A percentile compares a stretch with the other conserved stretches of the same genome.
Evolutionary conservation across 1,140 invertebrate genomes (phyloP).

Genomic region (Drosophila bipectinata): DNA sequence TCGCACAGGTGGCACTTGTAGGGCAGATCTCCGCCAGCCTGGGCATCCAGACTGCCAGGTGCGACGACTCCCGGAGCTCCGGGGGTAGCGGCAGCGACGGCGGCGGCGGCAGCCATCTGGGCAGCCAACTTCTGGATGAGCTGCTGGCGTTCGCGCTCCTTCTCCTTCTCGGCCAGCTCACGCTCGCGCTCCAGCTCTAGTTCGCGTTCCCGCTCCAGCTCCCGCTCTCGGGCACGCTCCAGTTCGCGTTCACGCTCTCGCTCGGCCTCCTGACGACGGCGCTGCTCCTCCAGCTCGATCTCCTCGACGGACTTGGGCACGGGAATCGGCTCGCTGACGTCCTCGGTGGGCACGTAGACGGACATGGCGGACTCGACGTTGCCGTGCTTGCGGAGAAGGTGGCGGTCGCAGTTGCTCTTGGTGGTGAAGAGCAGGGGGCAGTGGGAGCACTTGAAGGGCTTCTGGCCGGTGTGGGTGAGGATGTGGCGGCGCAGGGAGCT

Average conservation of each 20-base stretch:
- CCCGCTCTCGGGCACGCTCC: slow-evolving; percentile 25
- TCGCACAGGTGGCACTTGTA: slow-evolving; percentile 98
- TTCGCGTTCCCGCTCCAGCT: slow-evolving; percentile 43
- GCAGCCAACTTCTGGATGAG: slow-evolving; percentile 3
- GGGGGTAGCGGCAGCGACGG: slow-evolving; percentile 46
- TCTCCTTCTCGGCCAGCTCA: slow-evolving; percentile 31
- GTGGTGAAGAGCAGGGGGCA: slow-evolving; percentile 97
- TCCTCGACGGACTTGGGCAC: slow-evolving; percentile 82
- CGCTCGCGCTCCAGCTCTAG: slow-evolving; percentile 47
- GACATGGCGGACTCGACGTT: slow-evolving; percentile 83
- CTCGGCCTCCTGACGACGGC: slow-evolving; percentile 62
- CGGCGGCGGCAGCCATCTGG: slow-evolving; percentile 41
- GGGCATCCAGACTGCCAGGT: slow-evolving; percentile 2
- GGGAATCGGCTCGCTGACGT: slow-evolving; percentile 80
- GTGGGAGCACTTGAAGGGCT: slow-evolving; percentile 96
- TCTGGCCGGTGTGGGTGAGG: slow-evolving; percentile 97
- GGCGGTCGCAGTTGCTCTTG: slow-evolving; percentile 98
- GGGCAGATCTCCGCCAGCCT: slow-evolving; percentile 87
- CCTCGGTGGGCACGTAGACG: slow-evolving; percentile 82
- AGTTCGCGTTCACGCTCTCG: slow-evolving; percentile 42
- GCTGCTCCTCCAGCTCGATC: slow-evolving; percentile 75
- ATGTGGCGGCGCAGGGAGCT: slow-evolving; percentile 96
- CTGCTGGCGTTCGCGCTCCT: slow-evolving; percentile 3
- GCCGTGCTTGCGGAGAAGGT: slow-evolving; percentile 94
- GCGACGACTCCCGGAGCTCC: slow-evolving; percentile 26